Evolutionary conservation across 2,797 vertebrate genomes (phyloP).

Genomic region (Epinephelus awoara): DNA sequence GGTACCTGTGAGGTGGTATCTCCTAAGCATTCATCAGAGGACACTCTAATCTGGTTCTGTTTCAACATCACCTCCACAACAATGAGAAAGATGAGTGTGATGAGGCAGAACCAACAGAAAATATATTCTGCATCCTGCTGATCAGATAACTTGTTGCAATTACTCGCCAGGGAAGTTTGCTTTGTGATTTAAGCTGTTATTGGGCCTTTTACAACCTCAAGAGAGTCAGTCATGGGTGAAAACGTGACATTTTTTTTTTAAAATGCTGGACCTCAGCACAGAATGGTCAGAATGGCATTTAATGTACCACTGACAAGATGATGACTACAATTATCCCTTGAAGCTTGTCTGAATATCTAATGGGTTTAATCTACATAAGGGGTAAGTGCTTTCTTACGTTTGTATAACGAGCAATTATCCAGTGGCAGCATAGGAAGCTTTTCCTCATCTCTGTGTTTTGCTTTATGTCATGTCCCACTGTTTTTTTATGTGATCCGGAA

Average conservation of each 20-base stretch:
- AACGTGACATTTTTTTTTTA: constrained; percentile 24
- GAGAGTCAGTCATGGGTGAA: constrained; percentile 37
- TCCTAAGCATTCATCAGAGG: constrained; percentile 67
- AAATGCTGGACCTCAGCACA: constrained; percentile 2
- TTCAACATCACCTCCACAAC: constrained; percentile 43
- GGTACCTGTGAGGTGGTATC: constrained; percentile 63
- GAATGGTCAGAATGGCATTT: neutral
- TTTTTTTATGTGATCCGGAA: constrained; percentile 28
- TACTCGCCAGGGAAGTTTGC: constrained; percentile 56
- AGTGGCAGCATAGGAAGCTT: neutral
- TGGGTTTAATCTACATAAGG: constrained; percentile 13
- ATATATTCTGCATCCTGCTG: constrained; percentile 51
- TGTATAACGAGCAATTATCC: neutral
- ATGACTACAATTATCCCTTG: constrained; percentile 32
- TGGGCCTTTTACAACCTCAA: constrained; percentile 33
- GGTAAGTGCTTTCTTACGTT: neutral
- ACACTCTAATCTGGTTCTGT: constrained; percentile 59
- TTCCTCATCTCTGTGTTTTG: constrained; percentile 24
- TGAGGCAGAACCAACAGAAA: constrained; percentile 65
- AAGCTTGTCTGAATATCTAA: constrained; percentile 10
- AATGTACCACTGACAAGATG: constrained; percentile 14
- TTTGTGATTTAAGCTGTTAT: constrained; percentile 48
- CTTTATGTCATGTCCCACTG: constrained; percentile 5
- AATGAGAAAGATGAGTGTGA: constrained; percentile 62
- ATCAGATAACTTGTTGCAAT: constrained; percentile 70